Evolutionary conservation across 2,113 vertebrate species (phyloP).

Genomic region (Todiramphus saurophagus): DNA sequence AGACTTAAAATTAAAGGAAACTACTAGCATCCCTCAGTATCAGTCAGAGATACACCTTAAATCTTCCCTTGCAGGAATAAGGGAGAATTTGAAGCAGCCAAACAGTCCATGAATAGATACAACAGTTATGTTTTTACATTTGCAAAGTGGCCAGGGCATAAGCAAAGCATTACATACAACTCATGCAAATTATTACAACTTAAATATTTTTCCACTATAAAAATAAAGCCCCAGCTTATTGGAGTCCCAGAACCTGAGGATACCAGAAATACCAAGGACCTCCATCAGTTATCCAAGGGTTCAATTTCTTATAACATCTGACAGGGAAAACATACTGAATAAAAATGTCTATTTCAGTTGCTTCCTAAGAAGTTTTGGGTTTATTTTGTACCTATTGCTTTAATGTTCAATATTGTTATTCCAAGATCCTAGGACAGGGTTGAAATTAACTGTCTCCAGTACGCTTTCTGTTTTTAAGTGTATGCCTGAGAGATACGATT

Average conservation of each 20-base stretch:
- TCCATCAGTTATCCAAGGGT: neutral
- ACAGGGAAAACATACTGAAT: neutral
- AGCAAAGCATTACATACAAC: neutral
- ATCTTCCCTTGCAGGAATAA: neutral
- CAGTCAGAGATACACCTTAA: neutral
- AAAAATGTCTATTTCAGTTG: neutral
- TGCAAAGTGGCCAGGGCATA: neutral
- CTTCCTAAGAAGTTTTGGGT: neutral
- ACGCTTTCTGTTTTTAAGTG: constrained; percentile 17
- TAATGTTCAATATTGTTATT: neutral
- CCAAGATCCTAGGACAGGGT: neutral
- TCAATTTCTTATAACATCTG: neutral
- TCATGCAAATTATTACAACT: neutral
- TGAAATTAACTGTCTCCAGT: constrained; percentile 23
- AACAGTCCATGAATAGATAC: neutral
- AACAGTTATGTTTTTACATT: neutral
- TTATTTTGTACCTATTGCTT: neutral
- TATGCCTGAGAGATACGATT: neutral
- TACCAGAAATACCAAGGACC: neutral
- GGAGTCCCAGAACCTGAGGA: neutral
- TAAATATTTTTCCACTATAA: neutral
- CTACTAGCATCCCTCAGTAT: neutral
- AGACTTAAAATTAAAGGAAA: neutral
- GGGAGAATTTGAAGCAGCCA: neutral
- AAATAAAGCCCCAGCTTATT: neutral